These are phyloP conservation scores for Ptyas mucosa DNA, from an alignment of 2,113 vertebrate genomes.

Conservation along the genomic window DNA sequence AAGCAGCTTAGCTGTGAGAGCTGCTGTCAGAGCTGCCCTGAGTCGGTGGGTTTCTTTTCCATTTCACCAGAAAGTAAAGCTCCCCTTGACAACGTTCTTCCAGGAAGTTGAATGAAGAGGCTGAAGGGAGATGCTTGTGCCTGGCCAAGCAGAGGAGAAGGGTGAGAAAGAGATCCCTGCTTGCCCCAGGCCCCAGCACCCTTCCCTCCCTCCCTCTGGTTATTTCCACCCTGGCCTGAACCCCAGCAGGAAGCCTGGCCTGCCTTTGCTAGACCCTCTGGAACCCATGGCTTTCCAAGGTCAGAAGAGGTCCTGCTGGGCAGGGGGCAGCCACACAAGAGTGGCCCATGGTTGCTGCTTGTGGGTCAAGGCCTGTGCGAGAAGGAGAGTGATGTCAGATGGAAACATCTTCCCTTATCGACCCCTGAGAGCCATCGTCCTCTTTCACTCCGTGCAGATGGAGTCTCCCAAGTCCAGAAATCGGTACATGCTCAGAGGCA, in stretches of 20 bases:
- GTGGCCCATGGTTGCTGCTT: not conserved
- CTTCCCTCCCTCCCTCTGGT: no score
- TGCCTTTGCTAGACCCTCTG: not conserved
- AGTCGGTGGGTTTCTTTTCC: not conserved
- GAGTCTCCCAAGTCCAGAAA: no score
- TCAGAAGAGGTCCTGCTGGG: not conserved
- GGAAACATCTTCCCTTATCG: not conserved
- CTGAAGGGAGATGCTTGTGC: not conserved
- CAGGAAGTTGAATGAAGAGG: not conserved
- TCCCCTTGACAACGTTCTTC: not conserved
- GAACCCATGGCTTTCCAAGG: not conserved
- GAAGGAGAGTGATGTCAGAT: no score
- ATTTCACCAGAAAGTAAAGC: not conserved
- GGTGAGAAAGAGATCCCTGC: not conserved
- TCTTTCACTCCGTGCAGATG: not conserved
- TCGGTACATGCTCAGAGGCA: not conserved
- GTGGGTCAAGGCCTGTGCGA: not conserved
- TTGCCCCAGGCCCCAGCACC: not conserved
- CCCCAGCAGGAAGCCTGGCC: not conserved
- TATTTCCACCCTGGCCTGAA: not conserved
- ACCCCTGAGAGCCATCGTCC: not conserved
- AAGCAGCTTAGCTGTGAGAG: conserved; percentile 18
- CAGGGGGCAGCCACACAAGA: not conserved
- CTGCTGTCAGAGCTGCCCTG: not conserved
- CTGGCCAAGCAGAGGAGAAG: not conserved